Evolutionary conservation across 2,113 vertebrate species (phyloP).

Genomic region (Sminthopsis crassicaudata): DNA sequence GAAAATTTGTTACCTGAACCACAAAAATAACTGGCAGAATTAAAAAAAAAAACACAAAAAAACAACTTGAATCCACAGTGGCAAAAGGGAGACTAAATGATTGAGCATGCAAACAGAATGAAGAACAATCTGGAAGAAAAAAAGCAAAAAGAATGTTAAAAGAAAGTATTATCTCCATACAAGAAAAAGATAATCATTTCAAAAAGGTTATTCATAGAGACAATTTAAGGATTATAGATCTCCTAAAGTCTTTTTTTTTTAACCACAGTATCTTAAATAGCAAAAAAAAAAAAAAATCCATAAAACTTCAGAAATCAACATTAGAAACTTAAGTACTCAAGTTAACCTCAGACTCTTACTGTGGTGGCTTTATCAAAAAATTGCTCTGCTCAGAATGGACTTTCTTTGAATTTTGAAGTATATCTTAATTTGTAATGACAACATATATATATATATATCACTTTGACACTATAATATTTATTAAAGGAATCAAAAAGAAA

Average conservation of each 20-base stretch:
- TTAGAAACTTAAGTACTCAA: not conserved
- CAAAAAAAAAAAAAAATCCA: not conserved
- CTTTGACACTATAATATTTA: not conserved
- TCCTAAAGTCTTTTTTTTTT: not conserved
- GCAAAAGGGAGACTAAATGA: not conserved
- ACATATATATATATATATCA: not conserved
- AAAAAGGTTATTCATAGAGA: not conserved
- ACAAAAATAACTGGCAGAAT: not conserved
- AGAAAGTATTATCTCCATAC: not conserved
- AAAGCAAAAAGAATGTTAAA: not conserved
- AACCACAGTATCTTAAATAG: not conserved
- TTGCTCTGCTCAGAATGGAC: not conserved
- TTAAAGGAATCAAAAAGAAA: not conserved
- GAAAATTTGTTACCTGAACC: not conserved
- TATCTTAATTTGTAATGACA: not conserved
- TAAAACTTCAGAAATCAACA: not conserved
- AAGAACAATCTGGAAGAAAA: not conserved
- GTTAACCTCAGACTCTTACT: not conserved
- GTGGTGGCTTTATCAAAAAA: not conserved
- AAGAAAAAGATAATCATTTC: not conserved
- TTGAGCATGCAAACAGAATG: not conserved
- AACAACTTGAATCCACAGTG: not conserved
- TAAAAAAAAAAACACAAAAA: not conserved
- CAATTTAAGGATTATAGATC: not conserved
- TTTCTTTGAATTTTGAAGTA: not conserved